Percentiles rank a stretch among this genome's conserved stretches.
phyloP scores from a whole-genome alignment of 2,888 invertebrate species.

The Agrochola macilenta region DNA sequence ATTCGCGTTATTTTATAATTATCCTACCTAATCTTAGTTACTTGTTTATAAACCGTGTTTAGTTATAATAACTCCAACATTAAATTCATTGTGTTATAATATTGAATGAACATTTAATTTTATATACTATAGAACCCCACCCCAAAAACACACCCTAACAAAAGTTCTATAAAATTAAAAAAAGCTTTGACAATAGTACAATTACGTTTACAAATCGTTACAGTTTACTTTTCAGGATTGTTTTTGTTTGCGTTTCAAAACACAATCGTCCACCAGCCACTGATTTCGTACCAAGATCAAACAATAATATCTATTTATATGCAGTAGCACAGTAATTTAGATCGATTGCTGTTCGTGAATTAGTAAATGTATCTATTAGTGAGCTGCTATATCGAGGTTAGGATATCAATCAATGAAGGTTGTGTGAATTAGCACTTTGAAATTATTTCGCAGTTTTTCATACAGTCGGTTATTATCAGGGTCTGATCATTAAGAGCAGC shows the following conservation, averaged over 20 bases:
- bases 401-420: conserved; percentile 43
- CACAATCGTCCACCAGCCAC: neutral
- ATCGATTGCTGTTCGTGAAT: conserved; percentile 18
- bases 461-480: neutral
- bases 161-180: no score
- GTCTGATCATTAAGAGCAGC: neutral
- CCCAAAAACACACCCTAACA: no score
- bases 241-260: neutral
- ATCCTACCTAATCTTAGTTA: no score
- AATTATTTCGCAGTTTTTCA: conserved; percentile 27
- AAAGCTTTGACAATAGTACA: neutral
- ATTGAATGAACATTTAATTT: no score
- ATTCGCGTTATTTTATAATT: no score
- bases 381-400: conserved; percentile 30
- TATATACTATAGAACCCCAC: no score
- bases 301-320: neutral
- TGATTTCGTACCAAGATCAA: neutral
- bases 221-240: neutral
- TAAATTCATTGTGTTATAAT: no score
- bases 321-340: conserved; percentile 17
- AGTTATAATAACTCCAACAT: no score
- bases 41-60: no score
- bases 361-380: conserved; percentile 44
- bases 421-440: conserved; percentile 27
- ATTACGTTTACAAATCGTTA: neutral